Conservation (phyloP, 2,888 invertebrate genomes). For the Clistopyga incitator region DNA sequence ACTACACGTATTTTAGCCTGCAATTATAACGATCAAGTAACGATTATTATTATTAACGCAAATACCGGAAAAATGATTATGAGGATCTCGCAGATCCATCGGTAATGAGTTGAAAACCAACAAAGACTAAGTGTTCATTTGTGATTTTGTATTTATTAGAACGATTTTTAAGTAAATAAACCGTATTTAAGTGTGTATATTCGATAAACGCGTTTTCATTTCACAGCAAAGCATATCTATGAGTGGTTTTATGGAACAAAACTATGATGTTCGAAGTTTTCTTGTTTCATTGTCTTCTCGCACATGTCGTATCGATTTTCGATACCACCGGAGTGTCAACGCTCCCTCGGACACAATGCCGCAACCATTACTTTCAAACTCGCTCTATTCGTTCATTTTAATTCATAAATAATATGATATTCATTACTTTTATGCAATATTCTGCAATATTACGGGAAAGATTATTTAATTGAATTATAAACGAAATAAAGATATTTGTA, state of each 20-base stretch:
- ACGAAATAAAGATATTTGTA: too few species aligned
- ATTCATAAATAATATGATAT: too few species aligned
- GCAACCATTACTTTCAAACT: neutral
- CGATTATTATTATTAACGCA: slow-evolving; percentile 70
- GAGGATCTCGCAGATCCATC: slow-evolving; percentile 67
- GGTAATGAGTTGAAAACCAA: slow-evolving; percentile 82
- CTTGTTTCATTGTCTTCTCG: slow-evolving; percentile 52
- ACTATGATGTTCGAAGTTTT: slow-evolving; percentile 32
- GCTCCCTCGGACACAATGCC: neutral
- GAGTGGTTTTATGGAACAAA: slow-evolving; percentile 21
- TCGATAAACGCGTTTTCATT: slow-evolving; percentile 40
- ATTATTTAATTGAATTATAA: too few species aligned
- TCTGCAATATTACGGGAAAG: too few species aligned
- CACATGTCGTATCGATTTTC: slow-evolving; percentile 39
- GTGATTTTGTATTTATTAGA: slow-evolving; percentile 84
- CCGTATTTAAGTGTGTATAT: slow-evolving; percentile 83
- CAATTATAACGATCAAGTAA: slow-evolving; percentile 82
- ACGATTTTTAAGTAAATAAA: slow-evolving; percentile 78
- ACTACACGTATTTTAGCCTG: slow-evolving; percentile 77
- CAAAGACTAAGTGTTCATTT: slow-evolving; percentile 84
- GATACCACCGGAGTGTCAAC: slow-evolving; percentile 23
- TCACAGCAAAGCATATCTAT: slow-evolving; percentile 24
- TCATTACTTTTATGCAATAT: too few species aligned
- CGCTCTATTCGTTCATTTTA: too few species aligned
- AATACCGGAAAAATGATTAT: slow-evolving; percentile 61